A percentile compares a stretch with the other conserved stretches of the same genome.
Evolutionary conservation across 2,113 vertebrate genomes (phyloP).

Genomic region (Microcebus lehilahytsara): DNA sequence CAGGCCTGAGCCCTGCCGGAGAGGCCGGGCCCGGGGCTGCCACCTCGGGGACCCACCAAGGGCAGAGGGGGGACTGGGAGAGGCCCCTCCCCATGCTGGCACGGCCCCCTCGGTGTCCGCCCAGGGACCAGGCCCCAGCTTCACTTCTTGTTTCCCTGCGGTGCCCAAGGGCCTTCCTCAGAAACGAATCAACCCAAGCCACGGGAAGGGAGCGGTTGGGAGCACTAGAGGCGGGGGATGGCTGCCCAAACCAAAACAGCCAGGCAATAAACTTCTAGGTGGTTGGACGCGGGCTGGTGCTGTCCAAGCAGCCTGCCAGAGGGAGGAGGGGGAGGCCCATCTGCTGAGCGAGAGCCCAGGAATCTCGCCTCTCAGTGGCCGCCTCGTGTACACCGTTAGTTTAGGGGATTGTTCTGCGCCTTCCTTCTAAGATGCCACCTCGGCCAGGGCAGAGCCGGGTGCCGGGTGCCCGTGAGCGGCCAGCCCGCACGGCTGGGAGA

Average conservation of each 20-base stretch:
- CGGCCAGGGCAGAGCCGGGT: conserved; percentile 55
- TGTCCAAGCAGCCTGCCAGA: conserved; percentile 71
- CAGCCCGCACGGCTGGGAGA: accelerated
- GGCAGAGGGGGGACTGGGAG: background rate
- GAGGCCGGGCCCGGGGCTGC: conserved; percentile 42
- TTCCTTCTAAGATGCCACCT: conserved; percentile 63
- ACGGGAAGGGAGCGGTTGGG: conserved; percentile 59
- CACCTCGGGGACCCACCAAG: background rate
- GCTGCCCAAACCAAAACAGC: conserved; percentile 71
- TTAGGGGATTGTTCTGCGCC: conserved; percentile 64
- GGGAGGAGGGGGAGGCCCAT: conserved; percentile 65
- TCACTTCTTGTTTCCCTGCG: conserved; percentile 77
- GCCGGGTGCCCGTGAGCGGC: background rate
- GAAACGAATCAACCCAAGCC: conserved; percentile 72
- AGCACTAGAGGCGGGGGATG: conserved; percentile 61
- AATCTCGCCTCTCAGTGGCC: conserved; percentile 77
- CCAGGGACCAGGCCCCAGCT: conserved; percentile 1
- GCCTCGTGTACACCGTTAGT: conserved; percentile 74
- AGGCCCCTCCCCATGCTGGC: background rate
- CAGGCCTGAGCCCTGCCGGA: conserved; percentile 53
- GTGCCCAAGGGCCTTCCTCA: conserved; percentile 74
- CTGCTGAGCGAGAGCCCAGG: conserved; percentile 71
- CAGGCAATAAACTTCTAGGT: conserved; percentile 79
- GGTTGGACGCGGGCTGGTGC: conserved; percentile 66
- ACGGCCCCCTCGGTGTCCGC: background rate